Evolutionary conservation across 92 coral and sea anemone species (phyloP).

Genomic region (Micromussa lordhowensis): DNA sequence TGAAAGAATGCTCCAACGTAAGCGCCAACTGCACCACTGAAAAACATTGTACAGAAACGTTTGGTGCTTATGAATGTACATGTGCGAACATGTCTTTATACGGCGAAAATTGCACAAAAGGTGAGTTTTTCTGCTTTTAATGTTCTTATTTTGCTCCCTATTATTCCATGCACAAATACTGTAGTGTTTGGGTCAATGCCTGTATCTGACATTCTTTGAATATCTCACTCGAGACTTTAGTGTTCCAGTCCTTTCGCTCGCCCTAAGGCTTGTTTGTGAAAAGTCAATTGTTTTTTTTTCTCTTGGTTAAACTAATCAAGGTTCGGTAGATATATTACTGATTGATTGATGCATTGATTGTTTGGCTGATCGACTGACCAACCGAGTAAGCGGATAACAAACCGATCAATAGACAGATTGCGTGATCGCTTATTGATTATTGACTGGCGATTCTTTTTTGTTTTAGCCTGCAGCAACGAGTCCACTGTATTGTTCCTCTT

Average conservation of each 20-base stretch:
- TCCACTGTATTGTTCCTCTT: conserved; percentile 16
- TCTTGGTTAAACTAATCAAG: too few relatives aligned
- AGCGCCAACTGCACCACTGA: neutral
- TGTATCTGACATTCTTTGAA: too few relatives aligned
- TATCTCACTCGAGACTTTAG: too few relatives aligned
- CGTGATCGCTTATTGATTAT: neutral
- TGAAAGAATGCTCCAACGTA: conserved; percentile 22
- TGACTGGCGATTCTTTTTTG: neutral
- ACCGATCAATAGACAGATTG: too few relatives aligned
- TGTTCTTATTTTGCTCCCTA: neutral
- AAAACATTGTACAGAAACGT: conserved; percentile 19
- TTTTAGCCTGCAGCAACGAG: conserved; percentile 19
- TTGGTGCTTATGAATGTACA: conserved; percentile 35
- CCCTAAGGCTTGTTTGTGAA: too few relatives aligned
- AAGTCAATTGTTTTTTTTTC: too few relatives aligned
- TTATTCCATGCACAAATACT: neutral
- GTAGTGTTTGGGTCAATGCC: too few relatives aligned
- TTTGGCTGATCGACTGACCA: neutral
- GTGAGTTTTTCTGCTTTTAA: neutral
- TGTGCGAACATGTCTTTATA: conserved; percentile 24
- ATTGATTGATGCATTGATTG: neutral
- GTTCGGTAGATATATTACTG: too few relatives aligned
- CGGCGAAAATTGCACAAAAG: conserved; percentile 20
- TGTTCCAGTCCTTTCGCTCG: too few relatives aligned
- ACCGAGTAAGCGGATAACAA: too few relatives aligned